Evolutionary conservation across 2,888 invertebrate species (phyloP).

Genomic region (Pantelozetes paolii): DNA sequence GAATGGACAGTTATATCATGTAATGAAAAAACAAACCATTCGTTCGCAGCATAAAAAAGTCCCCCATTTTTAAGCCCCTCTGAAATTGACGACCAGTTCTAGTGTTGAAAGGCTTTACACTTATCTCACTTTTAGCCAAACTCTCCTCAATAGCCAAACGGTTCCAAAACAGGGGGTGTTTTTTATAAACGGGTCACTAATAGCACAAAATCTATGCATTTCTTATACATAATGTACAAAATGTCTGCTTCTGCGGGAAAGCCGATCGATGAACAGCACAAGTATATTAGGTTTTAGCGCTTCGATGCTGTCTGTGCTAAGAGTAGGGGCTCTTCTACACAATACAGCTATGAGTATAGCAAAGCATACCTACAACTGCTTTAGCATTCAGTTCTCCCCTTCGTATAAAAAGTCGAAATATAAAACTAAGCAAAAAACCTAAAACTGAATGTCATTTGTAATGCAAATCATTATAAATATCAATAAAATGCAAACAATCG

Average conservation of each 20-base stretch:
- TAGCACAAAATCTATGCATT: constrained; percentile 11
- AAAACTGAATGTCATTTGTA: constrained; percentile 1
- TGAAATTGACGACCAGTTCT: constrained; percentile 18
- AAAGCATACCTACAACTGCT: background rate
- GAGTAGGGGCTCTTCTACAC: background rate
- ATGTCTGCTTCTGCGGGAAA: constrained; percentile 33
- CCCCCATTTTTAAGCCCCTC: constrained; percentile 16
- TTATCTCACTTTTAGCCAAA: background rate
- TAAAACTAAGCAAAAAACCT: background rate
- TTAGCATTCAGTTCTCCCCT: background rate
- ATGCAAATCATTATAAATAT: constrained; percentile 18
- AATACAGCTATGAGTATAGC: constrained; percentile 14
- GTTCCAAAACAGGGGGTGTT: constrained; percentile 5
- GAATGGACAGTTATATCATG: constrained; percentile 22
- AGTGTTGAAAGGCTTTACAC: constrained; percentile 21
- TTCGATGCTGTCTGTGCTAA: constrained; percentile 21
- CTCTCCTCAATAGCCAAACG: background rate
- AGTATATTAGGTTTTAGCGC: constrained; percentile 13
- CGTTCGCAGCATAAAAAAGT: constrained; percentile 33
- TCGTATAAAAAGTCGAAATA: background rate
- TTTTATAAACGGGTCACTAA: constrained; percentile 15
- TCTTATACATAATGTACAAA: constrained; percentile 21
- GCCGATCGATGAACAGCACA: constrained; percentile 28
- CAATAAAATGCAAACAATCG: constrained; percentile 21
- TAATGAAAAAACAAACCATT: constrained; percentile 34